Evolutionary conservation across 1,140 invertebrate genomes (phyloP).

Genomic region (Riptortus pedestris): DNA sequence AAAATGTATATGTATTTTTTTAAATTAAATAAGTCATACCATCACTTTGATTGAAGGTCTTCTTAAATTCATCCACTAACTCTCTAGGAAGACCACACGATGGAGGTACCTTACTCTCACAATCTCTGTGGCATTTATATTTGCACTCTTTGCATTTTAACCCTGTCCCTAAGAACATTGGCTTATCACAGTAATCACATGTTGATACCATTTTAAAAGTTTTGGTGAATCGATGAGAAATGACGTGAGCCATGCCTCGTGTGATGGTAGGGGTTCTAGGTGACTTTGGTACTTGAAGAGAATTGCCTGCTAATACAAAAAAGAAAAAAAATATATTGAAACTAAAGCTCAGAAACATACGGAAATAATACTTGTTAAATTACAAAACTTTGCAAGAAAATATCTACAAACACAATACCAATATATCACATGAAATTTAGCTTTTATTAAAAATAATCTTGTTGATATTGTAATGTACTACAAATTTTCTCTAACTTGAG

Average conservation of each 20-base stretch:
- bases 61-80: conserved; percentile 68
- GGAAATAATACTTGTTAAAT: no score
- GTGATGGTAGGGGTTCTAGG: conserved; percentile 61
- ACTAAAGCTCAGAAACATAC: no score
- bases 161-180: conserved; percentile 66
- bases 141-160: conserved; percentile 92
- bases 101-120: conserved; percentile 78
- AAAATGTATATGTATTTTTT: no score
- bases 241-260: conserved; percentile 77
- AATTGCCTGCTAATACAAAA: conserved; percentile 35
- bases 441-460: no score
- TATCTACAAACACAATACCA: no score
- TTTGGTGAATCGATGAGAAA: conserved; percentile 81
- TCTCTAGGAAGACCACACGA: conserved; percentile 80
- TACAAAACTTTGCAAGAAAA: no score
- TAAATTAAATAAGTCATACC: conserved; percentile 39
- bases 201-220: conserved; percentile 78
- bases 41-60: conserved; percentile 51
- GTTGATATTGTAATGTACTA: no score
- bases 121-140: conserved; percentile 86
- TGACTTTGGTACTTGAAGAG: conserved; percentile 57
- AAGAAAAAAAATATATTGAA: conserved; percentile 20
- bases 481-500: no score
- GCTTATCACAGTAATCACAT: conserved; percentile 83
- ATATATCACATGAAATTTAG: no score